Evolutionary conservation across 2,888 invertebrate species (phyloP).

Genomic region (Harpalus rubripes): DNA sequence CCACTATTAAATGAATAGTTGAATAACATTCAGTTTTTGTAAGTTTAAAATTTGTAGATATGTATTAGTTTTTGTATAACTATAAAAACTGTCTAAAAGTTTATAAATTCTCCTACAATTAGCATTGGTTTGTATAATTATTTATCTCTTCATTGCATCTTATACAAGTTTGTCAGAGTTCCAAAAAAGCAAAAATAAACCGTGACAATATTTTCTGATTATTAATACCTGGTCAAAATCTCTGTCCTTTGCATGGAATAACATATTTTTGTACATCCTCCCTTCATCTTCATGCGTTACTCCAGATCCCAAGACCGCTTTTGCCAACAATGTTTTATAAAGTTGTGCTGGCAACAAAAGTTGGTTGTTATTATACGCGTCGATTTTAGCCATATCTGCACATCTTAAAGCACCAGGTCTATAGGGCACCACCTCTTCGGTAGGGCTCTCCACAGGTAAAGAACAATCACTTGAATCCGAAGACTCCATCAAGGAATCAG

Average conservation of each 20-base stretch:
- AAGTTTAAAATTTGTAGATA: too few species aligned
- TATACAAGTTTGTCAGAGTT: background rate
- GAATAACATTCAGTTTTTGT: too few species aligned
- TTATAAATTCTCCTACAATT: too few species aligned
- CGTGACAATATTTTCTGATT: background rate
- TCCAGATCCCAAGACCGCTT: conserved; percentile 81
- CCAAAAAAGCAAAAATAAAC: background rate
- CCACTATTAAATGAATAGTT: too few species aligned
- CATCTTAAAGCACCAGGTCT: conserved; percentile 73
- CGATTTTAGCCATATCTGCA: conserved; percentile 76
- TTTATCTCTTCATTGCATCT: background rate
- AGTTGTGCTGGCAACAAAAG: conserved; percentile 86
- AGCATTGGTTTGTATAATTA: too few species aligned
- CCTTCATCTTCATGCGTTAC: conserved; percentile 75
- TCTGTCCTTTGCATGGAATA: conserved; percentile 74
- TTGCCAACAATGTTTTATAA: conserved; percentile 89
- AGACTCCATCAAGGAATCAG: conserved; percentile 74
- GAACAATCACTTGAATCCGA: conserved; percentile 76
- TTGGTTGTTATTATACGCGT: conserved; percentile 77
- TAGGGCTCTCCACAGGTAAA: conserved; percentile 69
- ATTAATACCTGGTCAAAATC: conserved; percentile 76
- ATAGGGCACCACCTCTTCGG: conserved; percentile 52
- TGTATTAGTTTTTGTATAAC: too few species aligned
- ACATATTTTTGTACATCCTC: conserved; percentile 77
- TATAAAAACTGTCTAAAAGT: too few species aligned